Conservation (phyloP, 92 coral and sea anemone genomes). For the Parazoanthus darwini region DNA sequence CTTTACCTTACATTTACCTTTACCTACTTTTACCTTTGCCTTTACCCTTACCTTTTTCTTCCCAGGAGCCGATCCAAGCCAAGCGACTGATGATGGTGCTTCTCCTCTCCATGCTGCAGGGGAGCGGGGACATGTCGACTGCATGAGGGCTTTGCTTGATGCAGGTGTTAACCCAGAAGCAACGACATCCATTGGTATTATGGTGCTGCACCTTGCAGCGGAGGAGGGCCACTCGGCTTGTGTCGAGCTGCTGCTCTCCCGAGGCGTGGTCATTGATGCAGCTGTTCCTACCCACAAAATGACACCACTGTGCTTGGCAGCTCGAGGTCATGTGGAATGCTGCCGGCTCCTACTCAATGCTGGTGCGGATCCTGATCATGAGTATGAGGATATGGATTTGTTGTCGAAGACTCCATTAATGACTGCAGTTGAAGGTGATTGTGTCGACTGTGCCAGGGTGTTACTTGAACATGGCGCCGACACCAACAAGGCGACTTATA, state of each 20-base stretch:
- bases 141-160: constrained; percentile 55
- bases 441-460: constrained; percentile 56
- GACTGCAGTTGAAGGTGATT: constrained; percentile 71
- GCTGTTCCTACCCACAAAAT: constrained; percentile 47
- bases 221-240: constrained; percentile 70
- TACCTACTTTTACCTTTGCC: too few species aligned
- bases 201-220: constrained; percentile 71
- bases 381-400: constrained; percentile 60
- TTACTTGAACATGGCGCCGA: constrained; percentile 73
- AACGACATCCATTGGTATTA: constrained; percentile 52
- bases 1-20: too few species aligned
- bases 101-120: constrained; percentile 83
- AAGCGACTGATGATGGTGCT: constrained; percentile 59
- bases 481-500: constrained; percentile 60
- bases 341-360: constrained; percentile 64
- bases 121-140: constrained; percentile 62
- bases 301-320: constrained; percentile 78
- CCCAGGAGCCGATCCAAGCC: constrained; percentile 55
- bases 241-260: constrained; percentile 50
- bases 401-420: constrained; percentile 76
- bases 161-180: constrained; percentile 64
- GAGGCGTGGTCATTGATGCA: constrained; percentile 58
- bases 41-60: too few species aligned
- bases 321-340: constrained; percentile 65
- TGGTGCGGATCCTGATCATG: constrained; percentile 76